These are phyloP conservation scores for Tinamus guttatus DNA, from an alignment of 2,113 vertebrate genomes.

Conservation along the genomic window DNA sequence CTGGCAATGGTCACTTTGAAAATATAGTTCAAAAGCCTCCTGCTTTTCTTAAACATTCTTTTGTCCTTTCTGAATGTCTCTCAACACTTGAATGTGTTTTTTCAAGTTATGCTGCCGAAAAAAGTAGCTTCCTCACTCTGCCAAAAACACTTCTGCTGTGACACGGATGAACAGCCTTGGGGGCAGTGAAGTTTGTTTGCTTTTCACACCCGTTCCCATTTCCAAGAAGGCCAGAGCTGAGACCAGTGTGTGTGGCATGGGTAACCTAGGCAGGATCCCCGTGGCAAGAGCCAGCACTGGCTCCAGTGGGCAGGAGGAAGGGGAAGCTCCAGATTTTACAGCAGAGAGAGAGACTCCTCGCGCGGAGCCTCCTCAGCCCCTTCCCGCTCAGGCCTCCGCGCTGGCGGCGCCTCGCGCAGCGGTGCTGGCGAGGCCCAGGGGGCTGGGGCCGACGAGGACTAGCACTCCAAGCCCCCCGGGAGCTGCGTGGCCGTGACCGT, in stretches of 20 bases:
- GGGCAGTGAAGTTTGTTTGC: not conserved
- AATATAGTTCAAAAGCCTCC: not conserved
- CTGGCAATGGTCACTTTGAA: not conserved
- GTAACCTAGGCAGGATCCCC: not conserved
- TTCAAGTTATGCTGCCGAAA: not conserved
- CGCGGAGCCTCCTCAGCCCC: too few relatives aligned
- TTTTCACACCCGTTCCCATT: not conserved
- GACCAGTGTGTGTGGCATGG: not conserved
- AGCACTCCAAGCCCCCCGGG: too few relatives aligned
- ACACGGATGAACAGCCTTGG: not conserved
- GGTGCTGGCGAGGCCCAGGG: too few relatives aligned
- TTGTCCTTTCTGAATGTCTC: not conserved
- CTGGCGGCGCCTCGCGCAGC: too few relatives aligned
- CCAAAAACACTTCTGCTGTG: not conserved
- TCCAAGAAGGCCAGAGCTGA: not conserved
- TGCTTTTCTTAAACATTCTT: not conserved
- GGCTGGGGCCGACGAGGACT: too few relatives aligned
- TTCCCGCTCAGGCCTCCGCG: too few relatives aligned
- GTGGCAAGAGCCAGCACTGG: accelerated
- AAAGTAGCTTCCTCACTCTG: not conserved
- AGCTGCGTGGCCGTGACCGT: too few relatives aligned
- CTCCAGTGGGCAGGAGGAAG: not conserved
- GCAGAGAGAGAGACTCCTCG: not conserved
- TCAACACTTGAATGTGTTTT: not conserved
- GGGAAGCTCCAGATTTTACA: not conserved